Conservation (phyloP, 2,797 vertebrate genomes). For the Gadopsis marmoratus region DNA sequence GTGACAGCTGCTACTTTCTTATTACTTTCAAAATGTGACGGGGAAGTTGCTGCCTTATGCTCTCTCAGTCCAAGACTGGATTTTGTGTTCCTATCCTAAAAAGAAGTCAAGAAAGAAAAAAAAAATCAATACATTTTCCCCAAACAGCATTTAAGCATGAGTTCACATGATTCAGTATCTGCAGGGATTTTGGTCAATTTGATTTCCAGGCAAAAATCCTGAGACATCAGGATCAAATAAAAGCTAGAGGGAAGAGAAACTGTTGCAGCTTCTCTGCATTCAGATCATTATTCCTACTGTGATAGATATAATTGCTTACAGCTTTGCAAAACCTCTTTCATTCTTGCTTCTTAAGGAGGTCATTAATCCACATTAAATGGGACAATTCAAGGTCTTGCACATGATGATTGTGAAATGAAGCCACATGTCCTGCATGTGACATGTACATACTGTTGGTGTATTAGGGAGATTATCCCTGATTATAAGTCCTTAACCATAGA, state of each 20-base stretch:
- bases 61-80: background rate
- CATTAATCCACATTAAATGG: background rate
- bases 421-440: slow-evolving; percentile 13
- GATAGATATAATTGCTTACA: slow-evolving; percentile 11
- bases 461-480: slow-evolving; percentile 13
- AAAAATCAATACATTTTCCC: slow-evolving; percentile 1
- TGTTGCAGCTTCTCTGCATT: background rate
- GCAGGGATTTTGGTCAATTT: background rate
- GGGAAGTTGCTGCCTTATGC: background rate
- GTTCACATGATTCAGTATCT: background rate
- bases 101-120: background rate
- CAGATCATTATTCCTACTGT: slow-evolving; percentile 13
- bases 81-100: background rate
- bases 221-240: background rate
- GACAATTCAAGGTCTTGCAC: background rate
- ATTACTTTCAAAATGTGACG: background rate
- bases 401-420: background rate
- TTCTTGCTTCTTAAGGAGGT: background rate
- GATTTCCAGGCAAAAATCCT: slow-evolving; percentile 19
- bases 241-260: background rate
- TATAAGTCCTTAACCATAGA: slow-evolving; percentile 14
- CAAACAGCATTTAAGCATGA: background rate
- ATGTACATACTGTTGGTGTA: background rate
- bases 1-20: background rate
- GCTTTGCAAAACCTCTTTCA: background rate